Percentiles rank a stretch among this genome's conserved stretches.
Evolutionary conservation across 2,797 vertebrate genomes (phyloP).

Genomic region (Petrocephalus schoutedeni): DNA sequence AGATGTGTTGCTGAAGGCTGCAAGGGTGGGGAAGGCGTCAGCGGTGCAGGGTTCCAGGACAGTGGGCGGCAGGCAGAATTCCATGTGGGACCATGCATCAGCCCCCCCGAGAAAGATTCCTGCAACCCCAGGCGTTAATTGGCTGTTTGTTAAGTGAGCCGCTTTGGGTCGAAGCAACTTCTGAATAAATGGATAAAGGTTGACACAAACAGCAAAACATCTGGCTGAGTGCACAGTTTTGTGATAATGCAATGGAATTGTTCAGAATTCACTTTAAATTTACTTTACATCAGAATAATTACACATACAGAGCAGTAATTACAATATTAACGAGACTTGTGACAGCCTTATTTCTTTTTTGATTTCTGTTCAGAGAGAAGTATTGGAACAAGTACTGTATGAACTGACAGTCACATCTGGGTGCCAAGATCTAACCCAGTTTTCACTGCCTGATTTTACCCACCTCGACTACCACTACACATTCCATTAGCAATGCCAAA

Average conservation of each 20-base stretch:
- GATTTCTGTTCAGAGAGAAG: constrained; percentile 38
- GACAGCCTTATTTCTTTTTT: constrained; percentile 25
- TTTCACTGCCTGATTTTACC: constrained; percentile 32
- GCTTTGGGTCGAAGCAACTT: constrained; percentile 57
- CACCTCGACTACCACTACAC: constrained; percentile 44
- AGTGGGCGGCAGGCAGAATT: constrained; percentile 45
- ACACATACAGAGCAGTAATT: constrained; percentile 56
- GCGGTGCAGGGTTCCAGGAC: constrained; percentile 54
- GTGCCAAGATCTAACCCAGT: constrained; percentile 31
- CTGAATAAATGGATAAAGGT: constrained; percentile 50
- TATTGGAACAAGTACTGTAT: constrained; percentile 24
- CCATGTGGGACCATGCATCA: constrained; percentile 55
- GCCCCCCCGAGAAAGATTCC: constrained; percentile 51
- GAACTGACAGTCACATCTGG: constrained; percentile 41
- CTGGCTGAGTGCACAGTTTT: constrained; percentile 43
- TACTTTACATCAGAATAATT: constrained; percentile 48
- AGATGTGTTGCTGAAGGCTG: constrained; percentile 50
- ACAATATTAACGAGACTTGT: constrained; percentile 43
- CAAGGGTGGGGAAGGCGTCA: constrained; percentile 52
- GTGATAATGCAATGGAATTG: constrained; percentile 20
- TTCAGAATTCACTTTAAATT: constrained; percentile 39
- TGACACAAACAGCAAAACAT: constrained; percentile 44
- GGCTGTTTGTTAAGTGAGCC: constrained; percentile 57
- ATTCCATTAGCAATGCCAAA: constrained; percentile 45
- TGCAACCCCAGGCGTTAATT: constrained; percentile 48